Conservation (phyloP, 1,140 invertebrate genomes). For the Drosophila kikkawai region DNA sequence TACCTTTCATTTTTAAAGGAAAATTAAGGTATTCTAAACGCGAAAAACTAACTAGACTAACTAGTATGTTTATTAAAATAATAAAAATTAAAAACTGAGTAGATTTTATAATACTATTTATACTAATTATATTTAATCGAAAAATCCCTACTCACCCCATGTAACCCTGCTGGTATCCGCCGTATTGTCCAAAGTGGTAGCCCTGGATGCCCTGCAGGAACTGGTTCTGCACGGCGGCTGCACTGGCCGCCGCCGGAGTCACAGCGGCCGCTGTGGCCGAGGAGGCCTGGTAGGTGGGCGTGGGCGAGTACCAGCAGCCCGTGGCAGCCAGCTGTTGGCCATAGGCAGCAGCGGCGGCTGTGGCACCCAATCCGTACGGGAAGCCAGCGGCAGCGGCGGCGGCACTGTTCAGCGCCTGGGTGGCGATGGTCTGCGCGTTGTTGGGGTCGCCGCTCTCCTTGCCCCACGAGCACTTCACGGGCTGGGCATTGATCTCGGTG, state of each 20-base stretch:
- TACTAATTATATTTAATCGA: background rate
- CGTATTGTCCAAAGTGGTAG: conserved; percentile 91
- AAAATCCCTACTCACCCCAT: conserved; percentile 88
- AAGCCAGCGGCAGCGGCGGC: conserved; percentile 79
- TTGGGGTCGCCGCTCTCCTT: conserved; percentile 98
- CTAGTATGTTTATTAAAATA: background rate
- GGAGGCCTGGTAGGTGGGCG: conserved; percentile 88
- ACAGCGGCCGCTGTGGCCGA: conserved; percentile 85
- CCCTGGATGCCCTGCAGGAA: conserved; percentile 93
- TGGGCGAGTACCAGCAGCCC: conserved; percentile 91
- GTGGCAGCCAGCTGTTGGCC: conserved; percentile 84
- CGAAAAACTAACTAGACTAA: background rate
- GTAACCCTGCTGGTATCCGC: conserved; percentile 92
- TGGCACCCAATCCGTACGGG: conserved; percentile 78
- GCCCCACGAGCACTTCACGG: conserved; percentile 99
- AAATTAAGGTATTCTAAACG: background rate
- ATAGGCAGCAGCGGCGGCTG: conserved; percentile 82
- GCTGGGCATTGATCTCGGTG: conserved; percentile 97
- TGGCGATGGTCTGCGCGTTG: conserved; percentile 90
- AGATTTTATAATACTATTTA: background rate
- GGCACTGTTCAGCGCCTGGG: conserved; percentile 85
- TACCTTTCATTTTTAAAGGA: background rate
- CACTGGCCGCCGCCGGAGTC: conserved; percentile 89
- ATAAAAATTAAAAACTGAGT: background rate
- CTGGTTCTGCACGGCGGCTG: conserved; percentile 87